Percentiles rank a stretch among this genome's conserved stretches.
These are phyloP conservation scores for Tokudaia muenninki DNA, from an alignment of 2,797 vertebrate species.

Conservation along the genomic window DNA sequence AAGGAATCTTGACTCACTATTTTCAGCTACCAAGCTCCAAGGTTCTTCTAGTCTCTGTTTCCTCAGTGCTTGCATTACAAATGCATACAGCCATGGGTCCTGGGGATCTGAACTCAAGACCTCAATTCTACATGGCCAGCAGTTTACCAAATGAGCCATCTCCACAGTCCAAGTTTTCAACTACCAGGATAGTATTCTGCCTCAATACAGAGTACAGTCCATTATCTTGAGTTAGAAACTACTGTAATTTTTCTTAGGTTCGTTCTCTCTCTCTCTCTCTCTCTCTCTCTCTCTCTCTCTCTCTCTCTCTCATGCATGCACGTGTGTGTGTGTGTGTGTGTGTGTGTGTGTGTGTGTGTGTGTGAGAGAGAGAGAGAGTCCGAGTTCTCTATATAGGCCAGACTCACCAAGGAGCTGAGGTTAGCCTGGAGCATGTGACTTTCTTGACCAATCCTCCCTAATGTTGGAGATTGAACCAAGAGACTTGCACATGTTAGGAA, in stretches of 20 bases:
- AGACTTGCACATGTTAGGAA: background rate
- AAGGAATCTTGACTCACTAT: background rate
- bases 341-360: no score
- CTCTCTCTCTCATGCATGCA: no score
- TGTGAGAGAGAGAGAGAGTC: no score
- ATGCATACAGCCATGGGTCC: background rate
- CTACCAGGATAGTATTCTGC: conserved; percentile 3
- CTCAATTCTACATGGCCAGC: no score
- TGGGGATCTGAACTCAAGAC: no score
- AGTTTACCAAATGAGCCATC: background rate
- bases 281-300: no score
- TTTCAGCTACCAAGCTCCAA: background rate
- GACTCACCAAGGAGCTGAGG: background rate
- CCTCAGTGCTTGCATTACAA: background rate
- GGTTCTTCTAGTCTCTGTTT: background rate
- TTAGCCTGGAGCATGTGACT: background rate
- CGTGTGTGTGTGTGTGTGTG: no score
- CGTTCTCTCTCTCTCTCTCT: no score
- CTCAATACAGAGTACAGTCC: background rate
- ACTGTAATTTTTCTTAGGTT: background rate
- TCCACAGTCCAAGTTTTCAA: background rate
- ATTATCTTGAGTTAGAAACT: conserved; percentile 60
- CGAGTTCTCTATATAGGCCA: background rate
- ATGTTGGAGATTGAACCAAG: background rate
- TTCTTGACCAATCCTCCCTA: background rate